Percentiles rank a stretch among this genome's conserved stretches.
These are phyloP conservation scores for Tiliacea citrago DNA, from an alignment of 2,888 invertebrate species.

Conservation along the genomic window DNA sequence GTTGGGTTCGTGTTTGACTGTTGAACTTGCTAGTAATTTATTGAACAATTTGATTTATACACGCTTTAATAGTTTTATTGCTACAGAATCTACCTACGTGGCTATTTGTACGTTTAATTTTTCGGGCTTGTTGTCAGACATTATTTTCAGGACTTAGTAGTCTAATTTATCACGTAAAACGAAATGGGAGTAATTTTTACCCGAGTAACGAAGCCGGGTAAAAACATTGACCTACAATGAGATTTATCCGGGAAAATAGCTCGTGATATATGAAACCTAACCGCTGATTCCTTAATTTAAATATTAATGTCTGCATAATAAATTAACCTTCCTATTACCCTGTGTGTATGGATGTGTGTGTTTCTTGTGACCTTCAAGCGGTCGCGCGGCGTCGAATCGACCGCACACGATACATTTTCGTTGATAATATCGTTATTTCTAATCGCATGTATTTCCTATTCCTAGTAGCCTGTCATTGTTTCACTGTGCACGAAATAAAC, in stretches of 20 bases:
- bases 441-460: no score
- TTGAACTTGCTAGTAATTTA: conserved; percentile 37
- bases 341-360: no score
- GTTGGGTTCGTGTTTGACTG: conserved; percentile 21
- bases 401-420: no score
- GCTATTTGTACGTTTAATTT: background rate
- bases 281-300: background rate
- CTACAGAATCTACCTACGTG: background rate
- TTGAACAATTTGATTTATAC: conserved; percentile 46
- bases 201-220: no score
- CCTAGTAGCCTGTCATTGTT: no score
- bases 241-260: background rate
- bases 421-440: no score
- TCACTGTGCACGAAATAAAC: no score
- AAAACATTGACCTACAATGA: background rate
- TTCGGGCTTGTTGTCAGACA: background rate
- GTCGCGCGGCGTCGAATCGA: no score
- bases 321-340: no score
- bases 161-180: background rate
- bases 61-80: conserved; percentile 24
- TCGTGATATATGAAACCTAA: background rate
- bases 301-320: background rate
- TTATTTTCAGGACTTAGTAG: background rate
- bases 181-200: no score
- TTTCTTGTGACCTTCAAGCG: no score